Base-by-base conservation (phyloP, 2,888 invertebrate species). In the Pristionchus exspectatus region DNA sequence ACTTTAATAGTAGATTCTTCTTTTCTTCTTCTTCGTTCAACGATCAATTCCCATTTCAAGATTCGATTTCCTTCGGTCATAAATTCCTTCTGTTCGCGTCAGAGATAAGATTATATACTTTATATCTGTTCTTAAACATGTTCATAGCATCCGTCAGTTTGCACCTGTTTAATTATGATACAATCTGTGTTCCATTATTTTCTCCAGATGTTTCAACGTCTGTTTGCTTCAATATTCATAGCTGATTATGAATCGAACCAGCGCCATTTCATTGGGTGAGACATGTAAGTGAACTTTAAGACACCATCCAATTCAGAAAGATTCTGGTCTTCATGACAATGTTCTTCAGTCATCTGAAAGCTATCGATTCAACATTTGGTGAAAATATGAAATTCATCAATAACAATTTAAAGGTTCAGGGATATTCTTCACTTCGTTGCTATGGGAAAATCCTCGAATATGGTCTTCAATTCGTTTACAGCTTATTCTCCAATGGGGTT, bases 211-310 rank as follows among this genome's bases (percentile, higher is more conserved):
- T 9, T 74, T 38, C 74, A 74, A 38, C 74, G 74, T 38, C 18
- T 38, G 16, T 33, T 74, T 38, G 74, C 74, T 24, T 74, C 74
- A 14, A 74, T 38, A 38, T 74, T 74, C 38, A 74, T 74, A 16
- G 33, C 38, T 74, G 74, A 74, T 74, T 74, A 74, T 74, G 74
- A 74, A 21, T 38, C 38, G 12, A 74, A 74, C 2, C 74, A 74
- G 27, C 18, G 74, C 7, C 74, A 74, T 21, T 72, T 14, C 18
- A 74, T 74, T 3, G 74, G 74, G 74, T 74, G 14, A 21, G 7
- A 27, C 0, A 18, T 30, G 1, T 3, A 69, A 30, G 2, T 69
- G 1, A 30, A 2, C 10, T 69, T 30, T 14, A 18, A 4, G 38
- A 38, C 38, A 38, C 38, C 66, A 3, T 66, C 27, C 2, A 9